Base-by-base conservation (phyloP, 2,797 vertebrate species). In the Hephaestus fuliginosus region DNA sequence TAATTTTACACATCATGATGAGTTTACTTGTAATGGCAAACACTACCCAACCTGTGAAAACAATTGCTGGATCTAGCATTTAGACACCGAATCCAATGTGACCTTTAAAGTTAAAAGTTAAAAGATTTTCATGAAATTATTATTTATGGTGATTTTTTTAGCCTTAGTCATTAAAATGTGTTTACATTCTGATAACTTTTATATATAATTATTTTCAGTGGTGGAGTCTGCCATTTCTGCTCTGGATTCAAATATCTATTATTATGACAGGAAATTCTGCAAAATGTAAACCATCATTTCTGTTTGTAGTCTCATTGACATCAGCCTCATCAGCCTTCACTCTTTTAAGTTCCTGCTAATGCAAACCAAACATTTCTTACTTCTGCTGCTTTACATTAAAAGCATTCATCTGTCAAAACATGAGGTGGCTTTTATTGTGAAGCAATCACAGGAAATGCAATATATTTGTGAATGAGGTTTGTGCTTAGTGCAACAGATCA, bases 331-430 rank as follows among this genome's bases (percentile, higher is more conserved):
- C 30, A 33, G 30, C 30, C 30, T 33, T 33, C 30, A 33, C 30
- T 33, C 30, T 3, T 33, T 3, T 33, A 5, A 33, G n/a, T 51
- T 61, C 11, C 65, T 44, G 36, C 15, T 11, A 39, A 48, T 62
- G 39, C n/a, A 36, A 69, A 53, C 36, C 10, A 44, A 44, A 36
- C 28, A 30, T 52, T 17, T 68, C 25, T 33, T n/a, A 22, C 49
- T 4, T 52, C 44, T 66, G 25, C 41, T 15, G 49, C 39, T 55
- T 62, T 30, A n/a, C 10, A 72, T 48, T 68, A 52, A 41, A 60
- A 20, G 9, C 61, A 56, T 65, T 33, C 20, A n/a, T 30, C 41
- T 48, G 36, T 2, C 12, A 43, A 39, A 46, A 44, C 36, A 17
- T 11, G 13, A 5, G 5, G 33, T n/a, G 17, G 22, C 22, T 48